Percentiles rank a stretch among this genome's conserved stretches.
Evolutionary conservation across 2,797 vertebrate genomes (phyloP).

Genomic region (Helarctos malayanus): DNA sequence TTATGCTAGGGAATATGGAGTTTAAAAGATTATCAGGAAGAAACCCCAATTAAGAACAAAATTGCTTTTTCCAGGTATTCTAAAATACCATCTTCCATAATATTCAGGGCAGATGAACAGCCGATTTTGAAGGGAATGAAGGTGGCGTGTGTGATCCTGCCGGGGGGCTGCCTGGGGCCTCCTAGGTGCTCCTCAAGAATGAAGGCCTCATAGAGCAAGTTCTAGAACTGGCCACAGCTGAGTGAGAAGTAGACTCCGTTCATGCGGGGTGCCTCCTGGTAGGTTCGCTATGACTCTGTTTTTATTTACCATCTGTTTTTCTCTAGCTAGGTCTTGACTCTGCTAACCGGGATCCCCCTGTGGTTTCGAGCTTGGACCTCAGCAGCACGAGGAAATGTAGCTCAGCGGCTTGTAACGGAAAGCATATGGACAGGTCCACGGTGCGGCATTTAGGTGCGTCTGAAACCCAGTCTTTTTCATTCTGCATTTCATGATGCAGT

Average conservation of each 20-base stretch:
- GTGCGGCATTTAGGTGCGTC: not conserved
- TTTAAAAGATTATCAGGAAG: not conserved
- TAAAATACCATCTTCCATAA: conserved; percentile 19
- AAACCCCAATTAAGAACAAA: not conserved
- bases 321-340: conserved; percentile 48
- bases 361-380: not conserved
- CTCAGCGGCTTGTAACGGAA: not conserved
- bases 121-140: not conserved
- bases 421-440: not conserved
- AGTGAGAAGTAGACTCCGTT: not conserved
- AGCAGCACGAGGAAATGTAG: conserved; percentile 15
- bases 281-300: not conserved
- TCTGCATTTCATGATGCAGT: not conserved
- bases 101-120: not conserved
- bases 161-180: not conserved
- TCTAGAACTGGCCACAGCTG: not conserved
- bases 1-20: not conserved
- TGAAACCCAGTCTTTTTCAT: not conserved
- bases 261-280: not conserved
- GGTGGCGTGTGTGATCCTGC: not conserved
- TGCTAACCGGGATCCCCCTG: not conserved
- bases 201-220: not conserved
- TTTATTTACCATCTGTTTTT: conserved; percentile 53
- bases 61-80: not conserved
- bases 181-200: not conserved